phyloP scores from a whole-genome alignment of 1,140 invertebrate species.

The Pectinophora gossypiella region DNA sequence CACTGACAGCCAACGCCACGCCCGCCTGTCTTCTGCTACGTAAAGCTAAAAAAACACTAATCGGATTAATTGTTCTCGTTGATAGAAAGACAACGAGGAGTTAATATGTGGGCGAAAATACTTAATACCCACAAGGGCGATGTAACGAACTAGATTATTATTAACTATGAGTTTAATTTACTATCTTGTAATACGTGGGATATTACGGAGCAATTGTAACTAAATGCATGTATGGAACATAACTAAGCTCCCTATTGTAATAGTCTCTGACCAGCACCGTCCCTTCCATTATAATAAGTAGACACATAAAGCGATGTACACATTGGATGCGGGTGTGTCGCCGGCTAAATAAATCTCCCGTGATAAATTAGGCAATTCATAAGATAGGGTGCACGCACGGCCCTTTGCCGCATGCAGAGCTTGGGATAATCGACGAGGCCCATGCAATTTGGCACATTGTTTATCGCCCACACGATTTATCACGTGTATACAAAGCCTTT shows the following conservation, averaged over 20 bases:
- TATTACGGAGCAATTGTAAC: too few species aligned
- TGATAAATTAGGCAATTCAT: conserved; percentile 54
- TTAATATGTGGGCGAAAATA: too few species aligned
- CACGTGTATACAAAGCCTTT: background rate
- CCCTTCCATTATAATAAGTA: background rate
- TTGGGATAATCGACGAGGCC: conserved; percentile 27
- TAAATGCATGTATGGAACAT: too few species aligned
- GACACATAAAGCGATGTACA: background rate
- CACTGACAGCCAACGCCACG: too few species aligned
- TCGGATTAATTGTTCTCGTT: too few species aligned
- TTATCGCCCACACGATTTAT: conserved; percentile 11
- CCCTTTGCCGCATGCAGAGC: conserved; percentile 22
- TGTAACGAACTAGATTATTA: too few species aligned
- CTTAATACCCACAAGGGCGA: too few species aligned
- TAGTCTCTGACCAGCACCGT: background rate
- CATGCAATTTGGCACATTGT: conserved; percentile 27
- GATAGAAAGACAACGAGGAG: too few species aligned
- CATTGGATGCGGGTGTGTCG: conserved; percentile 26
- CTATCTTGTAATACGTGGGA: too few species aligned
- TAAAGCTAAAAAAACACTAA: too few species aligned
- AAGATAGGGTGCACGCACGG: conserved; percentile 39
- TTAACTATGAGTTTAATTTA: too few species aligned
- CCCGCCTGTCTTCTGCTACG: too few species aligned
- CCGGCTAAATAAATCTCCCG: conserved; percentile 39
- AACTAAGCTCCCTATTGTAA: background rate